Evolutionary conservation across 2,797 vertebrate genomes (phyloP), one percentile per base, ranked within the genome.

Genomic region (Nannoperca obscura): DNA sequence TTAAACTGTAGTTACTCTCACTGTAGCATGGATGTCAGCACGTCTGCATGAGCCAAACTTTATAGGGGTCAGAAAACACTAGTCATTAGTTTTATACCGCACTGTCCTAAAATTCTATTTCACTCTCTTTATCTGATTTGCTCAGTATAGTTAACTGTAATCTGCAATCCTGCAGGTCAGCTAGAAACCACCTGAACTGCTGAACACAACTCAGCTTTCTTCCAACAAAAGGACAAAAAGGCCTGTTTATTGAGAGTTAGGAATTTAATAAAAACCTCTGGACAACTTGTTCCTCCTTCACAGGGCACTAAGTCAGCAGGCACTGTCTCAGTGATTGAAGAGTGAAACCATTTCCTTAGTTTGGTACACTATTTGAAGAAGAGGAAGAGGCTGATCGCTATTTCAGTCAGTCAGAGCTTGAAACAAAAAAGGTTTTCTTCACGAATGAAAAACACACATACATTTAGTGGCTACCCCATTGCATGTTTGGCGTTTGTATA

Each of bases 51-150:
- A 38, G 66, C 15, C 40, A 27, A 70, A 58, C 58, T 59, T 12
- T 44, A 5, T 24, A 50, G 22, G 34, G 57, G 30, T 55, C 57
- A 55, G 47, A 68, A 65, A 75, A 70, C n/a, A 61, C 22, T 40
- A 19, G 38, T 59, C 14, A 50, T n/a, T 42, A 15, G 30, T 46
- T 36, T 55, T 40, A 15, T 44, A 15, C 20, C 17, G 24, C 6
- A 20, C 4, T 20, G 4, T 50, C 11, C 20, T 57, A 15, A 69
- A 24, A 44, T 15, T 27, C 4, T n/a, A n/a, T 14, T 34, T 1
- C n/a, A 53, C 3, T 53, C 4, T 61, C 9, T 65, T 65, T 30
- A 47, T 24, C 8, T 5, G 22, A 17, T 50, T 32, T 46, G 27
- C 12, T n/a, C 8, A 17, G 20, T 27, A n/a, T 55, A 73, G 36